phyloP scores from a whole-genome alignment of 2,797 vertebrate species.

The Oryzias dopingdopingensis region DNA sequence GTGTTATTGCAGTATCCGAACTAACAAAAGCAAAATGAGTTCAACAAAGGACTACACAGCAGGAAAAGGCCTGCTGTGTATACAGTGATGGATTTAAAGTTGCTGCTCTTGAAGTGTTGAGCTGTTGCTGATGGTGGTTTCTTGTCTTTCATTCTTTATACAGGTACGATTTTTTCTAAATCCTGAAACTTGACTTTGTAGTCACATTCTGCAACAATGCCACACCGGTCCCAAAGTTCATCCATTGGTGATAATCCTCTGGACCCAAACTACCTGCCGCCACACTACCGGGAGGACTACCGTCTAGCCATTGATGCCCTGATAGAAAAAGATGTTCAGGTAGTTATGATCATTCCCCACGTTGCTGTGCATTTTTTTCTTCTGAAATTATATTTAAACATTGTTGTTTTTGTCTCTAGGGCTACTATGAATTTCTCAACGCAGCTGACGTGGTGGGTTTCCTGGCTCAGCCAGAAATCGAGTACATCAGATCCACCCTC shows the following conservation, averaged over 20 bases:
- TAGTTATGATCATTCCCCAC: slow-evolving; percentile 24
- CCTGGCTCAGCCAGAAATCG: slow-evolving; percentile 85
- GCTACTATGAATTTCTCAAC: slow-evolving; percentile 87
- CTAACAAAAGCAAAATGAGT: slow-evolving; percentile 6
- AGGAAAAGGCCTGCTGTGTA: not conserved
- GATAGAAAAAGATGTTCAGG: slow-evolving; percentile 83
- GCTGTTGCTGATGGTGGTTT: not conserved
- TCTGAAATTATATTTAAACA: not conserved
- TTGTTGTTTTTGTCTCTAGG: slow-evolving; percentile 56
- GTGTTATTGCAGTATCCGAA: slow-evolving; percentile 7
- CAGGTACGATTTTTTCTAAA: slow-evolving; percentile 38
- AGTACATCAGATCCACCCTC: slow-evolving; percentile 84
- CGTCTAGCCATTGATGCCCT: slow-evolving; percentile 94
- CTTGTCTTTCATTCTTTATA: slow-evolving; percentile 27
- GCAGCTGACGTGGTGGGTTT: slow-evolving; percentile 81
- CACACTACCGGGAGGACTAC: slow-evolving; percentile 97
- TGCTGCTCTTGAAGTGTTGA: not conserved
- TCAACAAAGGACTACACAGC: not conserved
- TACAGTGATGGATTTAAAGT: not conserved
- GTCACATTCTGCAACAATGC: slow-evolving; percentile 75
- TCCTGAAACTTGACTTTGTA: slow-evolving; percentile 27
- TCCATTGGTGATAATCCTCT: slow-evolving; percentile 92
- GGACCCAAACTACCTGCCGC: slow-evolving; percentile 90
- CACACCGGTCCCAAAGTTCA: slow-evolving; percentile 93
- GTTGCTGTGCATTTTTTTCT: too few relatives aligned